These are phyloP conservation scores for Saguinus imperator DNA, from an alignment of 2,113 vertebrate species.

Conservation along the genomic window DNA sequence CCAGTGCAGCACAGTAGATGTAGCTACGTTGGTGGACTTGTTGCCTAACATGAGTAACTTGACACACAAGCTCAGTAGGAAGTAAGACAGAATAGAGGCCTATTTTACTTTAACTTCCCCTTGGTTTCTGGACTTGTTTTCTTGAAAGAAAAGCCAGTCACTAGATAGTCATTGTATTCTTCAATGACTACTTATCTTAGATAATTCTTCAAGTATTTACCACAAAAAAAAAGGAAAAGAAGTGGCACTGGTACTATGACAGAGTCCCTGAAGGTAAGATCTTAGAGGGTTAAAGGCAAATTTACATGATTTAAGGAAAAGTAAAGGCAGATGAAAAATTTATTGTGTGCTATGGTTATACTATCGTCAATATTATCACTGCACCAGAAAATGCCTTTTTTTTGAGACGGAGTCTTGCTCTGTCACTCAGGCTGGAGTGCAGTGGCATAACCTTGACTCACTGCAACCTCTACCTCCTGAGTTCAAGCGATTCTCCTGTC, in stretches of 20 bases:
- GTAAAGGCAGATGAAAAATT: not conserved
- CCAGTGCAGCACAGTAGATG: not conserved
- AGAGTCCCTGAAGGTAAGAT: not conserved
- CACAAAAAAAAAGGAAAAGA: not conserved
- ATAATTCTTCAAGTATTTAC: constrained; percentile 5
- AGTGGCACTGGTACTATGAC: not conserved
- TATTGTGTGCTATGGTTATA: not conserved
- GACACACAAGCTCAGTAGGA: not conserved
- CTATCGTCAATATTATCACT: not conserved
- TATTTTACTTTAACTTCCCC: not conserved
- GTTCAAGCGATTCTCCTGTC: not conserved
- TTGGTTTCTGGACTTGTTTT: constrained; percentile 15
- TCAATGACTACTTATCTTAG: not conserved
- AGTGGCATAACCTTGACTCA: not conserved
- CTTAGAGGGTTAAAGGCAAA: not conserved
- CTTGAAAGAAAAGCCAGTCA: not conserved
- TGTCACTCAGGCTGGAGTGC: not conserved
- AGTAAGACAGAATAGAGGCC: not conserved
- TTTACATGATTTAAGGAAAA: not conserved
- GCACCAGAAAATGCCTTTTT: not conserved
- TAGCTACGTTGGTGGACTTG: not conserved
- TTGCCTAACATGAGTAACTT: not conserved
- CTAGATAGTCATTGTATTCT: not conserved
- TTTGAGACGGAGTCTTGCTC: too few relatives aligned
- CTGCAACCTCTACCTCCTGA: not conserved